Evolutionary conservation across 2,113 vertebrate genomes (phyloP), one percentile per base, ranked within the genome.

Genomic region (Athene noctua): DNA sequence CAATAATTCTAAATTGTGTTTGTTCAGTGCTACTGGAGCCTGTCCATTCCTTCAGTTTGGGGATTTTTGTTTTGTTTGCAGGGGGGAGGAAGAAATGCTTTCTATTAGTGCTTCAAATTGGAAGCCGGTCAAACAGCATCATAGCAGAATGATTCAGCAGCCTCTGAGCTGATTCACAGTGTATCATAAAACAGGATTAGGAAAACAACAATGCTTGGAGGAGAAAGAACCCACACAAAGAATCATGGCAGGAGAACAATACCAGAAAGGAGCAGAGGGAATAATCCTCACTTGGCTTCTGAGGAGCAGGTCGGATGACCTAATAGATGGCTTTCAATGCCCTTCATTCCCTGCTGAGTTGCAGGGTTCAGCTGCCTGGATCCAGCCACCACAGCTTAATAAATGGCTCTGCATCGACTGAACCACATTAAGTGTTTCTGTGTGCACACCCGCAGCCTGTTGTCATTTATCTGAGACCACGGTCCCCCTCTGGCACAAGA

Each of bases 1-100:
- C 92, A 95, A 84, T 97, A 97, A 97, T 93, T 96, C 94, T 91
- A 97, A 97, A 97, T 91, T 90, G 89, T 95, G 92, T 84, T 88
- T 95, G 88, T 91, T 91, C 90, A 80, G 62, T 81, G 67, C n/a
- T 93, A 89, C 80, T 97, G 93, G 94, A 97, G 90, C 90, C 86
- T 87, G 93, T 86, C 94, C 90, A 81, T 90, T 95, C 86, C 92
- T 97, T 95, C 72, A 72, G 66, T 82, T 87, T 36, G 40, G 58
- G 49, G 81, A 80, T 74, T 92, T 96, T 88, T 81, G 65, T 90
- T 96, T 86, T 91, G 84, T 80, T 92, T 75, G 78, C 12, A 21
- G 42, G 58, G 68, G 63, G 49, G 12, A 8, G 46, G 62, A 52
- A 78, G 74, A 94, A 88, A 70, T 70, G 72, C 80, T 93, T 93